These are phyloP conservation scores for Hylaea fasciaria DNA, from an alignment of 2,888 invertebrate genomes.

Conservation along the genomic window DNA sequence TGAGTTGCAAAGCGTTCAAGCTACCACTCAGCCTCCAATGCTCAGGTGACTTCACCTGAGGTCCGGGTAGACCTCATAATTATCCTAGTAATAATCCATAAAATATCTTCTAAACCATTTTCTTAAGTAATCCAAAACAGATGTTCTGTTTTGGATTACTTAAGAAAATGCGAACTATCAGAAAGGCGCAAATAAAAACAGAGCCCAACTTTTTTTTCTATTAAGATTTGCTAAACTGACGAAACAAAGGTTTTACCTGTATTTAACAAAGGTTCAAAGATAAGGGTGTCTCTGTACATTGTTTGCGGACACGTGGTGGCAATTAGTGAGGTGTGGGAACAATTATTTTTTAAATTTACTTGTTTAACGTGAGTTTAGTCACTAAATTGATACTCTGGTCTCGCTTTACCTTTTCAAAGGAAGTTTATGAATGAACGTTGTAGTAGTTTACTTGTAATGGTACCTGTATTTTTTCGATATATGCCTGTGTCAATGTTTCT, in stretches of 20 bases:
- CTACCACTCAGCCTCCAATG: no score
- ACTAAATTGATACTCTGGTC: conserved; percentile 18
- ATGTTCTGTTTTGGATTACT: conserved; percentile 37
- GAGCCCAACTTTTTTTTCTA: background rate
- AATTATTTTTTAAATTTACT: conserved; percentile 28
- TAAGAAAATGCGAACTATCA: conserved; percentile 17
- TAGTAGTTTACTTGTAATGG: no score
- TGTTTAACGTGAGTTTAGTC: conserved; percentile 13
- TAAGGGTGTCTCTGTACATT: conserved; percentile 47
- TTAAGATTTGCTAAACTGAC: conserved; percentile 10
- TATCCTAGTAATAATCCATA: no score
- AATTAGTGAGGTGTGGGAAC: conserved; percentile 54
- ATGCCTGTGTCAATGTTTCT: no score
- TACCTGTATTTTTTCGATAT: no score
- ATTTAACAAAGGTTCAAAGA: conserved; percentile 44
- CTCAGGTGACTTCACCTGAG: no score
- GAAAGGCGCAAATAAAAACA: background rate
- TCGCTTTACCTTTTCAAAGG: no score
- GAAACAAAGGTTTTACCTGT: conserved; percentile 33
- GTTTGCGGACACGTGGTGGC: conserved; percentile 58
- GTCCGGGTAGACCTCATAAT: no score
- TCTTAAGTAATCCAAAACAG: no score
- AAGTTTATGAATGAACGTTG: no score
- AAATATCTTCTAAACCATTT: no score
- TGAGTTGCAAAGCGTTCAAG: no score